Evolutionary conservation across 2,113 vertebrate genomes (phyloP), one percentile per base, ranked within the genome.

Genomic region (Sylvietta virens): DNA sequence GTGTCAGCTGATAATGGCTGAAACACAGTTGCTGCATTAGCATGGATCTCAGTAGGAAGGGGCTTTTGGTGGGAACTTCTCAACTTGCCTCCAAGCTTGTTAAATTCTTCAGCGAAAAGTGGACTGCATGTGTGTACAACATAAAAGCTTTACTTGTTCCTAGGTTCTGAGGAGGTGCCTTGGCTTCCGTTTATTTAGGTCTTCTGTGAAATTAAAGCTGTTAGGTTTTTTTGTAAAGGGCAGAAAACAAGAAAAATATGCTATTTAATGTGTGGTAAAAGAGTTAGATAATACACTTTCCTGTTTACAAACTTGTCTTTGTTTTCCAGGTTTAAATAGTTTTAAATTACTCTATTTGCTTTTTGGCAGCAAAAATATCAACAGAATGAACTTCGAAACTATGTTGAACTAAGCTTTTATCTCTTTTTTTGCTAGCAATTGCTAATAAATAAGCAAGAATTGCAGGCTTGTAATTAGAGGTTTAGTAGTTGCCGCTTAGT

Each of bases 401-500:
- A 10, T 15, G 10, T 81, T 74, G 37, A 56, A 57, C 30, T 35
- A 82, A 72, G 85, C 50, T 88, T 88, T 81, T 85, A 26, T 60
- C 11, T 85, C 18, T 20, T 40, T 67, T 83, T 86, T 76, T 74
- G 5, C 39, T 90, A 69, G 67, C 47, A 81, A 77, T 86, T 90
- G 81, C 31, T 88, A 86, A 77, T 57, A 88, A 93, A 77, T 65
- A 88, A 92, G 80, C 50, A 93, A 85, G 54, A 88, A 92, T 86
- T 88, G 22, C 64, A 88, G 39, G 30, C 79, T 86, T 95, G 21
- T 81, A 92, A 86, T 91, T 84, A 89, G 78, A 78, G 48, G 37
- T 81, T 92, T 90, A 60, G 40, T 83, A 78, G 40, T 81, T 78
- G 31, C 44, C 84, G 47, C 40, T 93, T 96, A 44, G 40, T 94